phyloP scores from a whole-genome alignment of 2,888 invertebrate genomes.

The Scaptomyza polygonia region DNA sequence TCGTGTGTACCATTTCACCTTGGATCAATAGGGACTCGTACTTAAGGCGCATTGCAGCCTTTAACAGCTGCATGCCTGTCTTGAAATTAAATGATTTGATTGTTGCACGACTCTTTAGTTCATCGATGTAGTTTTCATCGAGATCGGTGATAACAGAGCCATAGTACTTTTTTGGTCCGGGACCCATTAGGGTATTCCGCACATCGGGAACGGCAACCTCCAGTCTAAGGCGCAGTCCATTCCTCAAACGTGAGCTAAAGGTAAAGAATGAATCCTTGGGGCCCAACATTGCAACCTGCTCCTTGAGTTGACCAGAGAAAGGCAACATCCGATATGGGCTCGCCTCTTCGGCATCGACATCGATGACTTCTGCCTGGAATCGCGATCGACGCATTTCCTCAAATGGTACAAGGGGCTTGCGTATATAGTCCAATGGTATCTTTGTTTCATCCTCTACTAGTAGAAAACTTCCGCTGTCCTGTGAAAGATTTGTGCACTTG shows the following conservation, averaged over 20 bases:
- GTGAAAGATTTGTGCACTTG: slow-evolving; percentile 81
- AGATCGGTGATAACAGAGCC: slow-evolving; percentile 82
- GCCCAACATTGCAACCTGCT: slow-evolving; percentile 69
- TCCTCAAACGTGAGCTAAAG: slow-evolving; percentile 78
- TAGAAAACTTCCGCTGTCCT: slow-evolving; percentile 83
- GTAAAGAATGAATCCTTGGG: slow-evolving; percentile 82
- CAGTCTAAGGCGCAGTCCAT: slow-evolving; percentile 80
- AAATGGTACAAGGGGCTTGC: slow-evolving; percentile 83
- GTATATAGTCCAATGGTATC: slow-evolving; percentile 82
- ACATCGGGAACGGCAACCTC: slow-evolving; percentile 76
- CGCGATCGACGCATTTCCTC: slow-evolving; percentile 82
- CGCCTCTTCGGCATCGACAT: slow-evolving; percentile 73
- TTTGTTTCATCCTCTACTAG: slow-evolving; percentile 80
- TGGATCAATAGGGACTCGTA: slow-evolving; percentile 82
- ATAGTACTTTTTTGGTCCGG: slow-evolving; percentile 59
- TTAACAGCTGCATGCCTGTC: slow-evolving; percentile 72
- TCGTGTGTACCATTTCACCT: slow-evolving; percentile 80
- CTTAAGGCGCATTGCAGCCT: slow-evolving; percentile 81
- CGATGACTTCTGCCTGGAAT: slow-evolving; percentile 75
- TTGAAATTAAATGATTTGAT: slow-evolving; percentile 80
- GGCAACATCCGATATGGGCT: slow-evolving; percentile 81
- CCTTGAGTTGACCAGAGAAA: slow-evolving; percentile 81
- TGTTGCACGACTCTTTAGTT: slow-evolving; percentile 75
- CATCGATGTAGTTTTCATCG: slow-evolving; percentile 83
- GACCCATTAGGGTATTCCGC: slow-evolving; percentile 72